Conservation (phyloP, 2,797 vertebrate genomes). For the Pyrocephalus nanus region DNA sequence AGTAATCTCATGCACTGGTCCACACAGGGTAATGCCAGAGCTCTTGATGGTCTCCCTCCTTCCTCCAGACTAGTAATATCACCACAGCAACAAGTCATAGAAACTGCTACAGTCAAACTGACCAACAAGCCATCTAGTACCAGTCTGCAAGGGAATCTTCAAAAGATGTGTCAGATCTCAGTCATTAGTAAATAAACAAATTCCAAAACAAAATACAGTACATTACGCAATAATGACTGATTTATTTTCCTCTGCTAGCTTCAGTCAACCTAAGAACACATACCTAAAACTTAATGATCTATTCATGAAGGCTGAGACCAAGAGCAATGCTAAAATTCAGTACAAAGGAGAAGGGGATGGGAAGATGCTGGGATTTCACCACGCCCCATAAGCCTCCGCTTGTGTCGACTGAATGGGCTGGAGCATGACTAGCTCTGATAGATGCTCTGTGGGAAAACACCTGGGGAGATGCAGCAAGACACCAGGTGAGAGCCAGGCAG, state of each 20-base stretch:
- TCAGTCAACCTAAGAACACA: not conserved
- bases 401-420: not conserved
- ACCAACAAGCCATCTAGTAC: not conserved
- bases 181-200: not conserved
- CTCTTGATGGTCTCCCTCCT: not conserved
- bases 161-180: not conserved
- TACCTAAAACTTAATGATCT: not conserved
- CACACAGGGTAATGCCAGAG: not conserved
- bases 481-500: not conserved
- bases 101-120: not conserved
- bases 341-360: not conserved
- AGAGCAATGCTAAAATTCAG: not conserved
- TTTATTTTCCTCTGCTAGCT: not conserved
- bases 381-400: not conserved
- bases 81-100: not conserved
- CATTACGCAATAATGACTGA: accelerated
- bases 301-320: not conserved
- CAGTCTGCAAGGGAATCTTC: not conserved
- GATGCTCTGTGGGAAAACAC: not conserved
- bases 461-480: not conserved
- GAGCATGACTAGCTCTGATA: not conserved
- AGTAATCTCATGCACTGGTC: not conserved
- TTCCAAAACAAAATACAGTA: not conserved
- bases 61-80: not conserved
- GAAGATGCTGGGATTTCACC: not conserved